Evolutionary conservation across 2,113 vertebrate genomes (phyloP), one percentile per base, ranked within the genome.

Genomic region (Cyphomyrus discorhynchus): DNA sequence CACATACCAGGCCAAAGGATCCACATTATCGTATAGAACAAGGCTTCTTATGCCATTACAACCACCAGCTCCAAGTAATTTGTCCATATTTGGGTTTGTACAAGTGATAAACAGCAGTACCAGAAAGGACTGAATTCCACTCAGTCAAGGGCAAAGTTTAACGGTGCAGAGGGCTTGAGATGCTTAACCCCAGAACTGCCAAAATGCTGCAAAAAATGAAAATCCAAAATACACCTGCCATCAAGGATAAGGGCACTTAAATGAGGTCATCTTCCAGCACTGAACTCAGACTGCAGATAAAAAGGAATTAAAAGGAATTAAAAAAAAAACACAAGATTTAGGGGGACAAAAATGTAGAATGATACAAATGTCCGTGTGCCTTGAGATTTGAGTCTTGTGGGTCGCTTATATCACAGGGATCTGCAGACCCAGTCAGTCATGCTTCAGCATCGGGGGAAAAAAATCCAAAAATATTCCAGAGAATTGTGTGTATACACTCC

Each of bases 231-330:
- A 35, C 74, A 39, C 5, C 74, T 80, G 35, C 74, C 15, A 19
- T 27, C 62, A 62, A 83, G 47, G 35, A 49, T 90, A 90, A 90
- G 89, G 90, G 74, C 91, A 91, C 88, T 90, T 88, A 77, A 91
- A 84, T 50, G n/a, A 86, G 89, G 83, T 86, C 83, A 31, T 39
- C 31, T 77, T 39, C 15, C 35, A 80, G 74, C 74, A 80, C 74
- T 39, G 31, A 17, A 80, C 35, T 39, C 15, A 17, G 35, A 39
- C 74, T 80, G 74, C 35, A 19, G 31, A 42, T 42, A 80, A 15
- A 80, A 39, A 80, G 35, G 10, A 80, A 39, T 42, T 42, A 7
- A 56, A 56, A 17, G 13, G 13, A 53, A 53, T 1, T 0, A 5
- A 1, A 56, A 56, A 21, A 66, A n/a, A 62, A 62, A 3, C 0